Evolutionary conservation across 2,888 invertebrate species (phyloP).

Genomic region (Drosophila neutralis): DNA sequence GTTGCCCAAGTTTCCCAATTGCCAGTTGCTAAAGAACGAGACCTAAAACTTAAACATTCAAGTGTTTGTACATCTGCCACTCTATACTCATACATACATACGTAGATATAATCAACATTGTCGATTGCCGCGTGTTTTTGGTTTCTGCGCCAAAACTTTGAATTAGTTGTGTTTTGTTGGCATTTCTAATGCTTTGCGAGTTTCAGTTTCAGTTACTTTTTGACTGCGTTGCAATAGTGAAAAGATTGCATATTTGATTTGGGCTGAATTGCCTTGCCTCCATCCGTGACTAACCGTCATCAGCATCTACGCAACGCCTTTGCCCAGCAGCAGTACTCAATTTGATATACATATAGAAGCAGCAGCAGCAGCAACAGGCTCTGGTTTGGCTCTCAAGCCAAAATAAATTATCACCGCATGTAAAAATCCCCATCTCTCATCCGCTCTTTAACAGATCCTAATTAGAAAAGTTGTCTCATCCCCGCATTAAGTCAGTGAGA

Average conservation of each 20-base stretch:
- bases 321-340: slow-evolving; percentile 25
- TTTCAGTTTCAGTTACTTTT: slow-evolving; percentile 45
- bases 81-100: slow-evolving; percentile 5
- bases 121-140: slow-evolving; percentile 62
- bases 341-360: slow-evolving; percentile 49
- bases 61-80: slow-evolving; percentile 6
- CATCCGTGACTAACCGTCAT: not conserved
- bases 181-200: slow-evolving; percentile 59
- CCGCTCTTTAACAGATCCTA: slow-evolving; percentile 48
- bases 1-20: slow-evolving; percentile 17
- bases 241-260: slow-evolving; percentile 66
- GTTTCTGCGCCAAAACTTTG: slow-evolving; percentile 49
- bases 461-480: slow-evolving; percentile 72
- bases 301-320: slow-evolving; percentile 35
- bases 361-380: slow-evolving; percentile 26
- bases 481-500: slow-evolving; percentile 29
- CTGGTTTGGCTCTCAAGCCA: not conserved
- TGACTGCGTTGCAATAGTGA: slow-evolving; percentile 47
- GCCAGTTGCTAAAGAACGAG: slow-evolving; percentile 10
- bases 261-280: slow-evolving; percentile 49
- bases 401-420: slow-evolving; percentile 22
- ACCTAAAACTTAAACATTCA: slow-evolving; percentile 35
- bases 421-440: slow-evolving; percentile 10
- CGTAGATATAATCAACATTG: slow-evolving; percentile 52
- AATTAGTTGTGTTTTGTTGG: slow-evolving; percentile 59